Percentiles rank a stretch among this genome's conserved stretches.
Evolutionary conservation across 2,797 vertebrate species (phyloP).

Genomic region (Lagodon rhomboides): DNA sequence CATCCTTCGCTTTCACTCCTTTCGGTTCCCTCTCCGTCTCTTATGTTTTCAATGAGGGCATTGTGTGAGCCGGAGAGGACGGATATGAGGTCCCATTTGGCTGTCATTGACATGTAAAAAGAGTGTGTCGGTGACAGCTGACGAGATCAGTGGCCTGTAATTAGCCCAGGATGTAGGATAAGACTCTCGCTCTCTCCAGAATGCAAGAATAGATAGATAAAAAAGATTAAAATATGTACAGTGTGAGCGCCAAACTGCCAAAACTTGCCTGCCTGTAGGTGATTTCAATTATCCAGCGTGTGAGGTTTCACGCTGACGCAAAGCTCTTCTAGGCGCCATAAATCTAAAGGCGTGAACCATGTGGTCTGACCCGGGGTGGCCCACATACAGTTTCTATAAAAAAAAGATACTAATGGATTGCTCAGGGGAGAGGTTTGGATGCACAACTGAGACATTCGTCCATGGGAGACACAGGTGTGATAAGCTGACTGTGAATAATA

Average conservation of each 20-base stretch:
- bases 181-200: constrained; percentile 44
- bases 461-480: constrained; percentile 75
- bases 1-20: constrained; percentile 47
- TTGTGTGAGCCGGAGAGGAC: constrained; percentile 84
- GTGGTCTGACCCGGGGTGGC: constrained; percentile 56
- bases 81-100: constrained; percentile 85
- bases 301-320: constrained; percentile 58
- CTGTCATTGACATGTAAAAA: constrained; percentile 91
- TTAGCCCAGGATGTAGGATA: constrained; percentile 66
- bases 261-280: constrained; percentile 31
- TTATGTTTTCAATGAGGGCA: constrained; percentile 70
- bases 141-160: constrained; percentile 78
- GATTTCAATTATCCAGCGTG: constrained; percentile 53
- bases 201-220: neutral
- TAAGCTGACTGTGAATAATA: constrained; percentile 71
- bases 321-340: constrained; percentile 45
- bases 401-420: constrained; percentile 15
- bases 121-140: constrained; percentile 88
- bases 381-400: constrained; percentile 44
- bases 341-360: constrained; percentile 50
- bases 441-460: constrained; percentile 59
- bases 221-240: neutral
- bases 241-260: neutral
- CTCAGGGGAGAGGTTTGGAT: constrained; percentile 63
- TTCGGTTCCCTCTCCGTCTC: constrained; percentile 31